Percentiles rank a stretch among this genome's conserved stretches.
These are phyloP conservation scores for Polydrusus cervinus DNA, from an alignment of 2,888 invertebrate genomes.

Conservation along the genomic window DNA sequence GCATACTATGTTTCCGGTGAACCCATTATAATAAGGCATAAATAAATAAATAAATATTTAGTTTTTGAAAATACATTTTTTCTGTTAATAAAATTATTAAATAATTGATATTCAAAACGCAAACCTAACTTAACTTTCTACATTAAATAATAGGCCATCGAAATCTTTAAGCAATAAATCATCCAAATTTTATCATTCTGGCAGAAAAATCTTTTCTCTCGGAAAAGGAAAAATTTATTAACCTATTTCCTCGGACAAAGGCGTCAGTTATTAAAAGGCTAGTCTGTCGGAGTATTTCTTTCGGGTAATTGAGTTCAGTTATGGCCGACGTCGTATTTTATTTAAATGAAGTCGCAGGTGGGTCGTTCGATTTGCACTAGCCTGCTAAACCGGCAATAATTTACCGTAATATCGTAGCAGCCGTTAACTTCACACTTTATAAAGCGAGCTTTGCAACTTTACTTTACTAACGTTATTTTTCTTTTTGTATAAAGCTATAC, in stretches of 20 bases:
- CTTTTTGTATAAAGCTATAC: neutral
- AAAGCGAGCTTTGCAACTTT: neutral
- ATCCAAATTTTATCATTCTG: slow-evolving; percentile 1
- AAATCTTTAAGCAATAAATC: neutral
- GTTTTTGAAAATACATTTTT: no score
- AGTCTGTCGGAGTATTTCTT: slow-evolving; percentile 35
- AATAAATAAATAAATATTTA: no score
- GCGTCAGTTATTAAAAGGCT: slow-evolving; percentile 35
- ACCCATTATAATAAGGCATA: no score
- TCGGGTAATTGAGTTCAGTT: slow-evolving; percentile 39
- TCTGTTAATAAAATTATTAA: no score
- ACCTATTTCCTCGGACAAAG: slow-evolving; percentile 33
- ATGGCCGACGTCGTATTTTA: slow-evolving; percentile 47
- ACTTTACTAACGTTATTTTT: neutral
- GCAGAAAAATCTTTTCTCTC: slow-evolving; percentile 10
- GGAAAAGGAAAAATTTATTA: slow-evolving; percentile 35
- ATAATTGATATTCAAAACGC: no score
- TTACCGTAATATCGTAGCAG: slow-evolving; percentile 24
- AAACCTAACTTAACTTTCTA: neutral
- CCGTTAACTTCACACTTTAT: neutral
- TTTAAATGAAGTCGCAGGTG: slow-evolving; percentile 51
- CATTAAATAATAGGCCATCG: neutral
- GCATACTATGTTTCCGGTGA: no score
- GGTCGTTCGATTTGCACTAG: slow-evolving; percentile 46
- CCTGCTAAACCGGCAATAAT: slow-evolving; percentile 37